phyloP scores from a whole-genome alignment of 2,888 invertebrate genomes.

The Suillia variegata region DNA sequence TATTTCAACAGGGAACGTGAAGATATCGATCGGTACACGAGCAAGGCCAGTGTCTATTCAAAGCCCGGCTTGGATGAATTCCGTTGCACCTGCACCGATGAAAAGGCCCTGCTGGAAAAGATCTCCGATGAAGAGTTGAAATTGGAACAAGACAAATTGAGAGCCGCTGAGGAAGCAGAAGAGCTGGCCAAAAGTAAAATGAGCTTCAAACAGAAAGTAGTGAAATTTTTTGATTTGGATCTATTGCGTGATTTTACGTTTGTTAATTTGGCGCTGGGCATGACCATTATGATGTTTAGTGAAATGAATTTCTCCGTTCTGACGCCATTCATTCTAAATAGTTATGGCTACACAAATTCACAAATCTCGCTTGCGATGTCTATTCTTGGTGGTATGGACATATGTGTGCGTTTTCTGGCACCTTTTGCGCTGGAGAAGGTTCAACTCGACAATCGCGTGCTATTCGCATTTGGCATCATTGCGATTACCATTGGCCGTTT shows the following conservation, averaged over 20 bases:
- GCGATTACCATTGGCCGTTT: conserved; percentile 62
- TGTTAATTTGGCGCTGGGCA: conserved; percentile 72
- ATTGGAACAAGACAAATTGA: conserved; percentile 26
- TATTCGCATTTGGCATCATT: conserved; percentile 70
- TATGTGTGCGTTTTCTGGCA: conserved; percentile 69
- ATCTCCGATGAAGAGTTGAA: conserved; percentile 34
- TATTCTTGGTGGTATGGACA: conserved; percentile 70
- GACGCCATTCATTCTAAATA: conserved; percentile 73
- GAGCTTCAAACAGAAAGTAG: conserved; percentile 66
- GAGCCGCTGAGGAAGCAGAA: conserved; percentile 47
- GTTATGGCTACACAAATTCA: conserved; percentile 65
- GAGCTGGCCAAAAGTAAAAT: conserved; percentile 51
- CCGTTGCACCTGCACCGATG: conserved; percentile 54
- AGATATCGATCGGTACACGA: conserved; percentile 52
- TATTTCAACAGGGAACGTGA: conserved; percentile 68
- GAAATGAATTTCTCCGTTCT: conserved; percentile 76
- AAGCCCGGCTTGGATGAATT: conserved; percentile 36
- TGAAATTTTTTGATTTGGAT: conserved; percentile 73
- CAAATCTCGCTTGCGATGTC: conserved; percentile 74
- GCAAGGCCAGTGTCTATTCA: conserved; percentile 51
- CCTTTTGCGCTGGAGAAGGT: conserved; percentile 73
- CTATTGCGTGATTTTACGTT: conserved; percentile 71
- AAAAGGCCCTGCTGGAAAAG: conserved; percentile 48
- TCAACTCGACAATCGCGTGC: conserved; percentile 71
- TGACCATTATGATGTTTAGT: conserved; percentile 74